A percentile compares a stretch with the other conserved stretches of the same genome.
Conservation (phyloP, 1,140 invertebrate genomes). For the Danaus plexippus region DNA sequence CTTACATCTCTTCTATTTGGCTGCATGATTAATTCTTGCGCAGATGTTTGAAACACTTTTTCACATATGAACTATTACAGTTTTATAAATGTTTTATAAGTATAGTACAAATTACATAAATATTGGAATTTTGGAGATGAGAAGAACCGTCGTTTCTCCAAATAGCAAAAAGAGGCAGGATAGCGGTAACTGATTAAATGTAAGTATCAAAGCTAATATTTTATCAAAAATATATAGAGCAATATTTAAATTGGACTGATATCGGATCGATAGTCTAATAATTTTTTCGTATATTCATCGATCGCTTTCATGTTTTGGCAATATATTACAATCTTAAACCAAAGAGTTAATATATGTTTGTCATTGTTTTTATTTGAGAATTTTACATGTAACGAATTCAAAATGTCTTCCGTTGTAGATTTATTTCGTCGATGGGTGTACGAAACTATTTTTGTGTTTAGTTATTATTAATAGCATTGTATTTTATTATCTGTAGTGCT, state of each 20-base stretch:
- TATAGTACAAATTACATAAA: slow-evolving; percentile 29
- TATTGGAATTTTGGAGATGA: slow-evolving; percentile 15
- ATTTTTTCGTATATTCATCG: slow-evolving; percentile 37
- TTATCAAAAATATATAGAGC: slow-evolving; percentile 10
- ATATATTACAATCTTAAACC: slow-evolving; percentile 37
- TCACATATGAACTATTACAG: slow-evolving; percentile 12
- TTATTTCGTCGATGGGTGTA: slow-evolving; percentile 44
- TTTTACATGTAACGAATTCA: slow-evolving; percentile 11
- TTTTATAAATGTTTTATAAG: slow-evolving; percentile 17
- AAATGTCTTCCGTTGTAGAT: slow-evolving; percentile 11
- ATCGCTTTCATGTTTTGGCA: slow-evolving; percentile 32
- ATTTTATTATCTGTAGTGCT: slow-evolving; percentile 53
- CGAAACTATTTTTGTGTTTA: slow-evolving; percentile 35
- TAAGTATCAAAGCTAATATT: slow-evolving; percentile 15
- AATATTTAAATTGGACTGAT: slow-evolving; percentile 39
- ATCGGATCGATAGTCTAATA: slow-evolving; percentile 33
- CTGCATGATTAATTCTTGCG: slow-evolving; percentile 19
- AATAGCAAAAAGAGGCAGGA: slow-evolving; percentile 17
- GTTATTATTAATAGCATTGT: slow-evolving; percentile 44
- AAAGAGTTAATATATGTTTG: slow-evolving; percentile 35
- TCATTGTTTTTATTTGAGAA: slow-evolving; percentile 6
- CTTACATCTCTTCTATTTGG: slow-evolving; percentile 8
- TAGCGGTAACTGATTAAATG: slow-evolving; percentile 25
- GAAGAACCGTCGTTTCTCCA: slow-evolving; percentile 20
- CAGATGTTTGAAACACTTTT: slow-evolving; percentile 12